phyloP scores from a whole-genome alignment of 64 coral and sea anemone species.

The Stylophora pistillata region DNA sequence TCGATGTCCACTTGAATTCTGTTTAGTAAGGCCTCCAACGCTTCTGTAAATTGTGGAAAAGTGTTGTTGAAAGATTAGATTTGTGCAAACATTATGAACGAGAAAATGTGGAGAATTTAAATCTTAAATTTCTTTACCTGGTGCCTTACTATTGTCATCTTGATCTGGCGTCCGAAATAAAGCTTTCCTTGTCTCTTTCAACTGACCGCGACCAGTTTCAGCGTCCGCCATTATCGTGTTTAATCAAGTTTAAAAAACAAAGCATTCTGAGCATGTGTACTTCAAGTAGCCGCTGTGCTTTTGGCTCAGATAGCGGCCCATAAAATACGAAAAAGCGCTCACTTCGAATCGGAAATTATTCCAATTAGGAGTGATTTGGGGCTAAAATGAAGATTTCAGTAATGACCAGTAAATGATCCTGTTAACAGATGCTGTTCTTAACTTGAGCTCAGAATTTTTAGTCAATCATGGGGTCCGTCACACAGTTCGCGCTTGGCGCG shows the following conservation, averaged over 20 bases:
- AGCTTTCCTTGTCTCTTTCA: slow-evolving; percentile 63
- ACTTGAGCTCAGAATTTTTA: neutral
- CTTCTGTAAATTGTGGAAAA: slow-evolving; percentile 35
- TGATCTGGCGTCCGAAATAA: slow-evolving; percentile 78
- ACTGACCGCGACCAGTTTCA: neutral
- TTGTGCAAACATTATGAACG: no score
- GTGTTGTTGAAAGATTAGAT: no score
- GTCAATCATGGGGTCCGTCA: slow-evolving; percentile 60
- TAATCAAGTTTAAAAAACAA: neutral
- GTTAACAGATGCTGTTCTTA: neutral
- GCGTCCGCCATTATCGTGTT: slow-evolving; percentile 74
- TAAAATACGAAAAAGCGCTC: neutral
- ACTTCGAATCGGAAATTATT: neutral
- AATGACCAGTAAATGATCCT: neutral
- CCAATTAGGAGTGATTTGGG: neutral
- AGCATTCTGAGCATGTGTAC: slow-evolving; percentile 41
- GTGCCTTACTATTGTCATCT: slow-evolving; percentile 41
- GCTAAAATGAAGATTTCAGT: neutral
- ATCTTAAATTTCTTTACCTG: neutral
- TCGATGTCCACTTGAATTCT: slow-evolving; percentile 96
- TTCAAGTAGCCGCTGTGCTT: slow-evolving; percentile 23
- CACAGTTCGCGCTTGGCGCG: slow-evolving; percentile 75
- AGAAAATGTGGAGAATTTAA: neutral
- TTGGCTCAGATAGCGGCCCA: neutral
- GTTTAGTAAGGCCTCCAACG: slow-evolving; percentile 77